Evolutionary conservation across 2,888 invertebrate species (phyloP).

Genomic region (Lottia gigantea): DNA sequence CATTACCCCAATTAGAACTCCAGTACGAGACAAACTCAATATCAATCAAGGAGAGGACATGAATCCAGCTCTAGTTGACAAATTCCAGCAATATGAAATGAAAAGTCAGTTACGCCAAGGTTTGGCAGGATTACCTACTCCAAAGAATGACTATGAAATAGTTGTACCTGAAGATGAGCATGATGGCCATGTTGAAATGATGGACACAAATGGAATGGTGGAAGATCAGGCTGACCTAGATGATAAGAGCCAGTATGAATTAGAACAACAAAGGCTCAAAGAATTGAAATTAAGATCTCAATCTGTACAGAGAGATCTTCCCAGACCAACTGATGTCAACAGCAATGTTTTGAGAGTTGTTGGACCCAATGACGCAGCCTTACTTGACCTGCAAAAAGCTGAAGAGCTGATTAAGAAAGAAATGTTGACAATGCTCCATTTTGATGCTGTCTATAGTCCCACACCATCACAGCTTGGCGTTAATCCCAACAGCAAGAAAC

Average conservation of each 20-base stretch:
- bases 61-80: slow-evolving; percentile 43
- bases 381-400: slow-evolving; percentile 89
- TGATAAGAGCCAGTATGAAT: slow-evolving; percentile 69
- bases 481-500: slow-evolving; percentile 52
- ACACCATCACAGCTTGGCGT: slow-evolving; percentile 63
- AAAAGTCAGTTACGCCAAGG: slow-evolving; percentile 74
- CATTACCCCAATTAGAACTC: slow-evolving; percentile 74
- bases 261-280: slow-evolving; percentile 51
- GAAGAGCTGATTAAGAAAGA: slow-evolving; percentile 96
- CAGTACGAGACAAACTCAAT: slow-evolving; percentile 90
- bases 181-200: slow-evolving; percentile 67
- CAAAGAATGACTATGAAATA: slow-evolving; percentile 98
- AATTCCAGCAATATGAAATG: slow-evolving; percentile 49
- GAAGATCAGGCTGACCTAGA: slow-evolving; percentile 81
- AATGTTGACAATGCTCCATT: slow-evolving; percentile 95
- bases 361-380: slow-evolving; percentile 77
- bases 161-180: slow-evolving; percentile 88
- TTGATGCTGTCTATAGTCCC: slow-evolving; percentile 87
- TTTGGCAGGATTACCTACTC: slow-evolving; percentile 84
- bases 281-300: slow-evolving; percentile 84
- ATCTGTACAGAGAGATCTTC: slow-evolving; percentile 85
- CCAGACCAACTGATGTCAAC: slow-evolving; percentile 88
- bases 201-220: slow-evolving; percentile 70
- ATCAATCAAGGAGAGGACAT: slow-evolving; percentile 88
- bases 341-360: slow-evolving; percentile 82